Evolutionary conservation across 2,797 vertebrate species (phyloP).

Genomic region (Brotula barbata): DNA sequence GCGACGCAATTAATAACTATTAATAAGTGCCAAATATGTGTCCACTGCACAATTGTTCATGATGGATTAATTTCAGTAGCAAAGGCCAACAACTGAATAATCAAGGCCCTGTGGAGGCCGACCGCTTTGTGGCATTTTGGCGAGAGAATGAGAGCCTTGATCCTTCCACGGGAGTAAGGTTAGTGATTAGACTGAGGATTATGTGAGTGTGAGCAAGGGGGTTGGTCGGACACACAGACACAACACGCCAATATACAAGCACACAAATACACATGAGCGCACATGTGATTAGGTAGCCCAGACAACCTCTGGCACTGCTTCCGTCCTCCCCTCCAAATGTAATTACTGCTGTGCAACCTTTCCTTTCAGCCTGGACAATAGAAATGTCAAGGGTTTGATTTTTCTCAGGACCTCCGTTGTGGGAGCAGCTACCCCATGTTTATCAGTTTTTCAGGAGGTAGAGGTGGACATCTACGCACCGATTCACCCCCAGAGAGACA

Average conservation of each 20-base stretch:
- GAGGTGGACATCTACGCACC: constrained; percentile 33
- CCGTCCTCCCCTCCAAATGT: constrained; percentile 68
- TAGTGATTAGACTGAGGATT: constrained; percentile 62
- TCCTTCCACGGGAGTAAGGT: constrained; percentile 47
- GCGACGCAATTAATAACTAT: constrained; percentile 34
- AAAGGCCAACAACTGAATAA: constrained; percentile 60
- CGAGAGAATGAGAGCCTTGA: constrained; percentile 47
- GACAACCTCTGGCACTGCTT: constrained; percentile 70
- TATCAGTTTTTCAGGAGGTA: constrained; percentile 39
- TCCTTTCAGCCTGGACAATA: constrained; percentile 67
- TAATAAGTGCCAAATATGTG: constrained; percentile 36
- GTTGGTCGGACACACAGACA: constrained; percentile 12
- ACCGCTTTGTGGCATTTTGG: constrained; percentile 54
- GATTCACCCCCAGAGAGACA: constrained; percentile 37
- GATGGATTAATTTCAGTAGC: constrained; percentile 48
- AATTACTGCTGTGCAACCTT: constrained; percentile 78
- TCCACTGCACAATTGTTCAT: constrained; percentile 40
- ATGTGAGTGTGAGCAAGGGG: constrained; percentile 46
- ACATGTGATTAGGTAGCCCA: constrained; percentile 60
- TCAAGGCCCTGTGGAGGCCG: constrained; percentile 46
- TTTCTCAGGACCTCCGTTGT: constrained; percentile 59
- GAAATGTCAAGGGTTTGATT: constrained; percentile 72
- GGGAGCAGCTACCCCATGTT: constrained; percentile 46
- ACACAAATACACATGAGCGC: constrained; percentile 14
- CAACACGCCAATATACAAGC: constrained; percentile 11